Conservation (phyloP, 2,113 vertebrate species). For the Rynchops niger region DNA sequence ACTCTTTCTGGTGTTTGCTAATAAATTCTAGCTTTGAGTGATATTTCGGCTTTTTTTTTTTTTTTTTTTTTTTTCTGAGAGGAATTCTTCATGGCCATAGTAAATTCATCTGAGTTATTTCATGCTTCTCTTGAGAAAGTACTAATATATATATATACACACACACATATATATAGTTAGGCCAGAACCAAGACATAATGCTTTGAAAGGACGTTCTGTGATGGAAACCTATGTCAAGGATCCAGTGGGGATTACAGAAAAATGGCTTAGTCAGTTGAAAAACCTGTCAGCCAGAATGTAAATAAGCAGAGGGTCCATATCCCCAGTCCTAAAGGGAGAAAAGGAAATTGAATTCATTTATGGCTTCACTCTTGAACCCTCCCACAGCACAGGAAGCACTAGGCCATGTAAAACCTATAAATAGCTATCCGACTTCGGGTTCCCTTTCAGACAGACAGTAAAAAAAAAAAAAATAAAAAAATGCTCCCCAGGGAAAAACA, state of each 20-base stretch:
- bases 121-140: background rate
- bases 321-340: background rate
- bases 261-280: background rate
- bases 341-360: slow-evolving; percentile 1
- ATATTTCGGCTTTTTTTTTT: background rate
- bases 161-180: background rate
- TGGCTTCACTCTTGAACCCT: slow-evolving; percentile 49
- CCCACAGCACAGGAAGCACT: slow-evolving; percentile 67
- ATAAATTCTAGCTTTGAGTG: background rate
- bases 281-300: slow-evolving; percentile 30
- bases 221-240: background rate
- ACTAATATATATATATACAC: background rate
- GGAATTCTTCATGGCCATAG: background rate
- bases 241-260: background rate
- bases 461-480: background rate
- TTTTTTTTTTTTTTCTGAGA: background rate
- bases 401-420: slow-evolving; percentile 66
- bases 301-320: slow-evolving; percentile 31
- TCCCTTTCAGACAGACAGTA: slow-evolving; percentile 32
- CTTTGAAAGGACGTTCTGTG: background rate
- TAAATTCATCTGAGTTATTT: background rate
- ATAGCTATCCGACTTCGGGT: slow-evolving; percentile 47
- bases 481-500: slow-evolving; percentile 62
- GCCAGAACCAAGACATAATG: background rate
- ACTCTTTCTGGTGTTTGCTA: background rate